Base-by-base conservation (phyloP, 2,797 vertebrate species). In the Poecilia wingei region DNA sequence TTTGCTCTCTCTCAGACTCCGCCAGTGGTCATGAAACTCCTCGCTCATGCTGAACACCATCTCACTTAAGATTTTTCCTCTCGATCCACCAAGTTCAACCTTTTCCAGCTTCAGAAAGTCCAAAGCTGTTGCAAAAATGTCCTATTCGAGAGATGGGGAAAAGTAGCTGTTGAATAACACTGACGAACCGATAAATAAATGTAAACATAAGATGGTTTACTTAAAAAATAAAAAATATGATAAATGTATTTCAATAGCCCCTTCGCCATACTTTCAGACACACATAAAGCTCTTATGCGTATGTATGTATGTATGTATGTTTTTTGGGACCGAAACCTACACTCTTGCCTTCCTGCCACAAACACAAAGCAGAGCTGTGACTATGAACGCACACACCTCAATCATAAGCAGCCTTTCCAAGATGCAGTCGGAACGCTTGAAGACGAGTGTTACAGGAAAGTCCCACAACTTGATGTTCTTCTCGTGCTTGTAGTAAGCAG, bases 51-150 rank as follows among this genome's bases (percentile, higher is more conserved):
- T 84, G 74, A 94, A 91, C 78, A 95, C 87, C 92, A 95, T 94
- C 79, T 95, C 94, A 69, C 88, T 93, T 64, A 96, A 89, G 72
- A 93, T 90, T 88, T 95, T 96, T 77, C 94, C 95, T 87, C 91
- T 93, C 53, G 93, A 93, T 28, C 92, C 95, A 18, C 93, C 94
- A 39, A 95, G 85, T 72, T 89, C 96, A 73, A 92, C 85, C 87
- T 96, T 96, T 80, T 96, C 95, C 88, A 96, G 85, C 87, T 97
- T 96, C 80, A 96, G 84, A 92, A 96, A 94, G 78, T 96, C 95
- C 79, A 95, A 82, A 2, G 94, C 92, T 43, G 95, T 93, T 68
- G 84, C 92, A 90, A 97, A 97, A 89, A 97, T 55, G 81, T 93
- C 92, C 94, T 95, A 28, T 3, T 39, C 25, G 76, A 69, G 39